Evolutionary conservation across 2,888 invertebrate genomes (phyloP).

Genomic region (Tribolium freemani): DNA sequence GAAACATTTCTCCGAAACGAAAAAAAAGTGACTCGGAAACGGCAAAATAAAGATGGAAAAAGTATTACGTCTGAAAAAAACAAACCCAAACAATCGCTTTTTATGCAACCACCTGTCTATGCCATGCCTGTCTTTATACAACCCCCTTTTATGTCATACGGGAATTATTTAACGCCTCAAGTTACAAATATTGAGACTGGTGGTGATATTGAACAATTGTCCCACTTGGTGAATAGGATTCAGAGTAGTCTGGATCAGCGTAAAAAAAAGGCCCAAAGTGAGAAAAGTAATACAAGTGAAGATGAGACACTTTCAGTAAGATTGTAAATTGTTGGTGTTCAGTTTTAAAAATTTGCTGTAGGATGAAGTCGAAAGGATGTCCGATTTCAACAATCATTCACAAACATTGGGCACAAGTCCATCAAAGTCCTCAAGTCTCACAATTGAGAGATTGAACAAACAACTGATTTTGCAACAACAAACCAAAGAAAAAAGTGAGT

Average conservation of each 20-base stretch:
- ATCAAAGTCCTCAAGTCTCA: background rate
- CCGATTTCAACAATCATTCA: background rate
- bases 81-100: background rate
- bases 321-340: too few species aligned
- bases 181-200: background rate
- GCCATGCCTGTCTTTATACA: background rate
- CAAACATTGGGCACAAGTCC: background rate
- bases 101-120: background rate
- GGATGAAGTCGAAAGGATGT: background rate
- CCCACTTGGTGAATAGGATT: background rate
- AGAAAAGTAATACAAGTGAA: background rate
- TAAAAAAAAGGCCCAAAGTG: background rate
- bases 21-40: background rate
- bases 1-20: background rate
- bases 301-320: background rate
- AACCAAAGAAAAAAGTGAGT: slow-evolving; percentile 4
- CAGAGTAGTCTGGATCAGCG: slow-evolving; percentile 1
- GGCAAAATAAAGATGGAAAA: background rate
- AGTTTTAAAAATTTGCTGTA: background rate
- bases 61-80: background rate
- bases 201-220: background rate
- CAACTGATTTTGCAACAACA: slow-evolving; percentile 3
- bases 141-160: background rate
- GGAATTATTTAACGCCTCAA: background rate
- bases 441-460: background rate